Conservation (phyloP, 2,113 vertebrate species). For the Cebus imitator region DNA sequence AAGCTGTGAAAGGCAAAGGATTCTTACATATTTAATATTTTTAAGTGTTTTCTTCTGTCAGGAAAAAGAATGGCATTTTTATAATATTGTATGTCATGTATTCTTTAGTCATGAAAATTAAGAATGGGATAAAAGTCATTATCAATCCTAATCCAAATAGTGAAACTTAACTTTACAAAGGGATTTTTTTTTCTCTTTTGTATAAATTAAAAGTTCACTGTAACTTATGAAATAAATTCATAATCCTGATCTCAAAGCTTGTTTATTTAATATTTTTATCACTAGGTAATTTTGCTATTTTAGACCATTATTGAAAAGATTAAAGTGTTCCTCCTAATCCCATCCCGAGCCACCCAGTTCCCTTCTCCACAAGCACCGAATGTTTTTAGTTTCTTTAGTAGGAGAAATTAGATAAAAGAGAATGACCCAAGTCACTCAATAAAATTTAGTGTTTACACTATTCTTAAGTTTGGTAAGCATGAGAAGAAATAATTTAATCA, state of each 20-base stretch:
- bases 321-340: background rate
- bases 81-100: background rate
- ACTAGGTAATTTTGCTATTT: background rate
- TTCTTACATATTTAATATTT: constrained; percentile 6
- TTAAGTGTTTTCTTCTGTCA: background rate
- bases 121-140: background rate
- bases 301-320: background rate
- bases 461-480: background rate
- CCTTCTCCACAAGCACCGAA: background rate
- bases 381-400: constrained; percentile 35
- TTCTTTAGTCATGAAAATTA: background rate
- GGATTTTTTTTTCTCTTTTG: background rate
- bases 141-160: background rate
- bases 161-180: background rate
- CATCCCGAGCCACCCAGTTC: background rate
- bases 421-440: background rate
- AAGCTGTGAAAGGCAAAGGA: background rate
- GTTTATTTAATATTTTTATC: background rate
- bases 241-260: constrained; percentile 26
- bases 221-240: constrained; percentile 28
- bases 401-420: constrained; percentile 10
- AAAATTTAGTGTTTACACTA: constrained; percentile 28
- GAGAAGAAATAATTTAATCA: background rate
- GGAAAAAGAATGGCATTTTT: background rate
- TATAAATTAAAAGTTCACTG: constrained; percentile 31